Base-by-base conservation (phyloP, 1,140 invertebrate genomes). In the Panagrolaimus sp. region DNA sequence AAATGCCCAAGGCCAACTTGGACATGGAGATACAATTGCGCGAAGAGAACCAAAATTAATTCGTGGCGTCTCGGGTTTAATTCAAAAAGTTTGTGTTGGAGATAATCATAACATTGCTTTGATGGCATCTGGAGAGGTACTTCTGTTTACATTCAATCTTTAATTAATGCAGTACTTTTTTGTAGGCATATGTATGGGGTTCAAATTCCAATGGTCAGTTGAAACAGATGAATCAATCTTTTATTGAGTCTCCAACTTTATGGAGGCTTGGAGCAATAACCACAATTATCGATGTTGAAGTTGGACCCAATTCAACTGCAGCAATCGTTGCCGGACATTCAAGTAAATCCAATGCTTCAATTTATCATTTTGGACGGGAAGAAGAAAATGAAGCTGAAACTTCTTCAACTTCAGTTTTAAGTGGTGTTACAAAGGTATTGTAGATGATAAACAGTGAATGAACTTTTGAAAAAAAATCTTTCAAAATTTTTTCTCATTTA, bases 181-280 rank as follows among this genome's bases (percentile, higher is more conserved):
- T 63, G 14, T 63, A 63, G 61, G 67, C 67, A 23, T 72, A 74
- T 69, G 71, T 38, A 14, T 72, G 57, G 42, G 71, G 71, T 14
- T 62, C 53, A 9, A 72, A 71, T 42, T 44, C 57, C 23, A 62
- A 72, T 43, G 71, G 71, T 2, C 71, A 72, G 44, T 42, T 72
- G 11, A 72, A 72, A 45, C 45, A 75, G 0, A 46, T 75, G 25
- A 51, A 61, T 47, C 42, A 73, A 42, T 11, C 51, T 20, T 57
- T 20, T 57, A 9, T 57, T 8, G 8, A 25, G n/a, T 8, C 9
- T 57, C 51, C 51, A 27, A 57, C 51, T 2, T 8, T 57, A 11
- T 20, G 20, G 51, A 57, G 27, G 27, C 16, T 57, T 9, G 51
- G 51, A 25, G 51, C 51, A 11, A 16, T 11, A 57, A 20, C 51